Conservation (phyloP, 2,113 vertebrate species). For the Sterna hirundo region DNA sequence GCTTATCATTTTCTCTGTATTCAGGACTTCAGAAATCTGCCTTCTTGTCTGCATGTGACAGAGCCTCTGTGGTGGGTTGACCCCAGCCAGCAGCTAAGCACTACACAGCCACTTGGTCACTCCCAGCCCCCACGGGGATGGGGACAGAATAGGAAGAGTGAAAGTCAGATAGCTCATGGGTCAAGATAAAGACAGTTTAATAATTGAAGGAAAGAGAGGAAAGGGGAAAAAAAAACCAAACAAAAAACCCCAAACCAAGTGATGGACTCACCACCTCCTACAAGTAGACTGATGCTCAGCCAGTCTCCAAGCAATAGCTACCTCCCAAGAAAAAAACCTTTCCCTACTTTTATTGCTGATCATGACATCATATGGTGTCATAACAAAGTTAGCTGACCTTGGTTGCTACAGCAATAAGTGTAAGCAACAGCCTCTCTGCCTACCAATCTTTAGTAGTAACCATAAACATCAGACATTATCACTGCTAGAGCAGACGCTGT, state of each 20-base stretch:
- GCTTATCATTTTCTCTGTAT: neutral
- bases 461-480: neutral
- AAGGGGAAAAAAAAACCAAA: accelerated
- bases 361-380: neutral
- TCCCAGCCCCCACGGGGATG: accelerated
- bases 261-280: neutral
- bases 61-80: no score
- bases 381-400: neutral
- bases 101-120: accelerated
- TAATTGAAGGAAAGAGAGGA: neutral
- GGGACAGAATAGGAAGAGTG: neutral
- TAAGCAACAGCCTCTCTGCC: neutral
- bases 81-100: neutral
- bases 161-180: neutral
- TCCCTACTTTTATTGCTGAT: neutral
- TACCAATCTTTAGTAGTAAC: neutral
- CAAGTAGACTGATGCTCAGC: neutral
- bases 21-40: neutral
- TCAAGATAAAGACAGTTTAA: neutral
- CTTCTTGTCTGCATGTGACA: neutral
- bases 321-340: neutral
- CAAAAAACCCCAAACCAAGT: accelerated
- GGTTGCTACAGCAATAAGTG: neutral
- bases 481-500: neutral
- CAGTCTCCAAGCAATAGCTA: neutral